phyloP scores from a whole-genome alignment of 2,113 vertebrate species.

The Melierax canorus region DNA sequence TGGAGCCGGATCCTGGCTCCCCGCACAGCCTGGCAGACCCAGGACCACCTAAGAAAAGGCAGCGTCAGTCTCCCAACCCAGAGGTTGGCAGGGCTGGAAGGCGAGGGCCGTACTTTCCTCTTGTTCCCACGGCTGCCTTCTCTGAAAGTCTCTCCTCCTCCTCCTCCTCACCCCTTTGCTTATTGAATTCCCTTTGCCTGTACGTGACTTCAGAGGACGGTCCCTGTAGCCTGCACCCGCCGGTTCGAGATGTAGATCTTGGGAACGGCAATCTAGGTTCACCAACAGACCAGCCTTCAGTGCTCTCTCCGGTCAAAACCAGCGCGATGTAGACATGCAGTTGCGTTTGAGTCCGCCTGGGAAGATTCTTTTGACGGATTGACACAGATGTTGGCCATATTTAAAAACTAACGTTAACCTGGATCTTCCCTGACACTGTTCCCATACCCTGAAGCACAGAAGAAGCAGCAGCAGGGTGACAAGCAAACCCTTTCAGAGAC shows the following conservation, averaged over 20 bases:
- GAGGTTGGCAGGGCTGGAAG: neutral
- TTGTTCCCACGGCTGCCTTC: neutral
- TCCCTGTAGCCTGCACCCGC: neutral
- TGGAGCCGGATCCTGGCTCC: neutral
- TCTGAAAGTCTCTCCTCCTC: neutral
- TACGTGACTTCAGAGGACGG: rapidly evolving
- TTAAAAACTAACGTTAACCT: neutral
- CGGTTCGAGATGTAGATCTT: neutral
- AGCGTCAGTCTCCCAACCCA: too few species aligned
- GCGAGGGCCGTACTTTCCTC: too few species aligned
- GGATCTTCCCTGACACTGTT: neutral
- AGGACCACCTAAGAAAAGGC: too few species aligned
- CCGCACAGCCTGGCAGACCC: neutral
- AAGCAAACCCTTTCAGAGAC: neutral
- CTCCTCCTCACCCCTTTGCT: neutral
- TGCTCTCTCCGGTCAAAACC: neutral
- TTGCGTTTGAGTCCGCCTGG: neutral
- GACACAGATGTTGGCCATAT: neutral
- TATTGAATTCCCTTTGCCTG: neutral
- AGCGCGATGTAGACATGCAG: rapidly evolving
- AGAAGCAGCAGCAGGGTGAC: neutral
- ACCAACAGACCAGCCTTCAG: neutral
- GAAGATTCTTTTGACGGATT: neutral
- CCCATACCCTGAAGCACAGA: neutral
- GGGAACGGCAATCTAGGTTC: too few species aligned